These are phyloP conservation scores for Plagodis pulveraria DNA, from an alignment of 2,888 invertebrate genomes.

Conservation along the genomic window DNA sequence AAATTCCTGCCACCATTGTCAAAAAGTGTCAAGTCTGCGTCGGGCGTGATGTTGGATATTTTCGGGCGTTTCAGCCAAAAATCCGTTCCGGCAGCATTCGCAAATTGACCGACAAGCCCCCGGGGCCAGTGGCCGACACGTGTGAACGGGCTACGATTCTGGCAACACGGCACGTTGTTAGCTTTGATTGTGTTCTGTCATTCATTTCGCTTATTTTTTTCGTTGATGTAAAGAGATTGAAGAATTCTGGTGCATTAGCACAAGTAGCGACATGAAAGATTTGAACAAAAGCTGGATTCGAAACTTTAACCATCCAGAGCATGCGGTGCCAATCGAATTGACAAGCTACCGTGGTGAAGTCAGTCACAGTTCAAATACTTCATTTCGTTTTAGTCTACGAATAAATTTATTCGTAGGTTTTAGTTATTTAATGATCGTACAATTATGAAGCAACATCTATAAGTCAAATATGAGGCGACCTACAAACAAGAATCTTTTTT, in stretches of 20 bases:
- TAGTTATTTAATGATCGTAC: no score
- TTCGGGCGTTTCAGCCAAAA: conserved; percentile 20
- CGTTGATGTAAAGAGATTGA: conserved; percentile 9
- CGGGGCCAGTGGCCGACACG: conserved; percentile 27
- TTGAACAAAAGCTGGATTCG: no score
- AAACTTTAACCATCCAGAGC: no score
- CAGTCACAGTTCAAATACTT: no score
- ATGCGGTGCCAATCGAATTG: no score
- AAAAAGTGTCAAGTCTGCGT: conserved; percentile 6
- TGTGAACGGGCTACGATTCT: conserved; percentile 34
- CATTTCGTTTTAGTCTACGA: no score
- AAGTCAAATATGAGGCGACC: no score
- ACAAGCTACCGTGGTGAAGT: no score
- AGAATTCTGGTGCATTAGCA: conserved; percentile 11
- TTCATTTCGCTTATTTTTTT: conserved; percentile 34
- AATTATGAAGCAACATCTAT: no score
- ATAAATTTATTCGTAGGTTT: no score
- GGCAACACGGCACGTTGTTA: conserved; percentile 37
- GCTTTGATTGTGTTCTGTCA: conserved; percentile 39
- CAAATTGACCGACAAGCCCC: conserved; percentile 31
- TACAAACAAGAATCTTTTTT: no score
- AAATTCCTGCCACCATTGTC: not conserved
- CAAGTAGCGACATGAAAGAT: no score
- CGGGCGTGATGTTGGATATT: not conserved
- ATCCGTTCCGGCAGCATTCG: conserved; percentile 20